Conservation (phyloP, 2,888 invertebrate genomes). For the Metacarcinus magister region DNA sequence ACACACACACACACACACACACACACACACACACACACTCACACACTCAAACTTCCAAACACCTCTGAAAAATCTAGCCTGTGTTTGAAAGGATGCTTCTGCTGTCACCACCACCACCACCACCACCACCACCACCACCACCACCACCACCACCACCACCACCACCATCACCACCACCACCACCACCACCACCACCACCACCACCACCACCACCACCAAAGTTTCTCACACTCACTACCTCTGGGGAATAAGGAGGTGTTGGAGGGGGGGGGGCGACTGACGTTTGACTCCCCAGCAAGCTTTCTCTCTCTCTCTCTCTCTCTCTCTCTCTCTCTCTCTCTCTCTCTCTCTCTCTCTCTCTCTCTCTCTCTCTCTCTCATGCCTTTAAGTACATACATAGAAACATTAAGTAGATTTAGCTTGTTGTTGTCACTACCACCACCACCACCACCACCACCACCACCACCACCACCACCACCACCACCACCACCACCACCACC, state of each 20-base stretch:
- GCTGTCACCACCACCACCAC: slow-evolving; percentile 13
- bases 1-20: slow-evolving; percentile 67
- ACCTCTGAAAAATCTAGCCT: not conserved
- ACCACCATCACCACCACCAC: slow-evolving; percentile 50
- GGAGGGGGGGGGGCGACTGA: not conserved
- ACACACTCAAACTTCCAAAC: slow-evolving; percentile 28
- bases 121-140: slow-evolving; percentile 58
- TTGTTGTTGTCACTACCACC: no score
- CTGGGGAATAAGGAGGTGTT: not conserved
- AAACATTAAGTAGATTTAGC: not conserved
- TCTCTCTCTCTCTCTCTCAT: slow-evolving; percentile 4
- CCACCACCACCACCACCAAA: slow-evolving; percentile 51
- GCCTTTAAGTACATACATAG: not conserved
- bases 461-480: not conserved
- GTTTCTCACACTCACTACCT: not conserved
- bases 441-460: no score
- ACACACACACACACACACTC: slow-evolving; percentile 49
- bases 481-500: no score
- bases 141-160: slow-evolving; percentile 52
- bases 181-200: slow-evolving; percentile 23
- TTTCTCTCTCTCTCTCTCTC: slow-evolving; percentile 61
- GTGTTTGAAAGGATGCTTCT: not conserved
- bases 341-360: slow-evolving; percentile 71
- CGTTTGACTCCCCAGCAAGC: not conserved
- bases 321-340: slow-evolving; percentile 70